Percentiles rank a stretch among this genome's conserved stretches.
Evolutionary conservation across 2,113 vertebrate species (phyloP).

Genomic region (Baryphthengus martii): DNA sequence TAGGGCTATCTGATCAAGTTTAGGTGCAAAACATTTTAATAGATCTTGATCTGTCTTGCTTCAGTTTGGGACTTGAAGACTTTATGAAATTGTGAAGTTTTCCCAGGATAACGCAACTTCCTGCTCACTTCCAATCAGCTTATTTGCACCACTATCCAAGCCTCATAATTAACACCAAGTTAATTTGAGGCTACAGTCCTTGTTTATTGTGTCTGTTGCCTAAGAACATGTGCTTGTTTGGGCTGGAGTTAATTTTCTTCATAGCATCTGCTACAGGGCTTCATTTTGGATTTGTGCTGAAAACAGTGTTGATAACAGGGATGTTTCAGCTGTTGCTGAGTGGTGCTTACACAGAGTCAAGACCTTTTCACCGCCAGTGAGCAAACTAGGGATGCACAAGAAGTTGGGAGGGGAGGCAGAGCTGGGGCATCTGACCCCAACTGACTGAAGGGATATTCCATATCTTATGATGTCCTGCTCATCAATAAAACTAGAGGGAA

Average conservation of each 20-base stretch:
- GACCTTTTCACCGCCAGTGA: not conserved
- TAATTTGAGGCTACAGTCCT: not conserved
- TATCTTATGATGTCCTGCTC: too few species aligned
- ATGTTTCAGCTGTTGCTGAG: not conserved
- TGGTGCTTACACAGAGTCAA: not conserved
- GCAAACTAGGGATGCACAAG: not conserved
- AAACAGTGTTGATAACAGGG: not conserved
- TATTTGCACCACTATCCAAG: not conserved
- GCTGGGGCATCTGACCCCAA: not conserved
- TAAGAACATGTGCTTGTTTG: not conserved
- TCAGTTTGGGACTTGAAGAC: not conserved
- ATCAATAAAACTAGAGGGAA: not conserved
- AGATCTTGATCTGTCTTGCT: not conserved
- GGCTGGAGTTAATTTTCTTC: not conserved
- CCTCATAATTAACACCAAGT: not conserved
- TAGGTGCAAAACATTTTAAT: not conserved
- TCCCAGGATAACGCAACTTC: not conserved
- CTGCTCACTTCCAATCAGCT: not conserved
- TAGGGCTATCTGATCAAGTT: not conserved
- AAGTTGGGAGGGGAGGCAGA: too few species aligned
- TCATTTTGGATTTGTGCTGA: not conserved
- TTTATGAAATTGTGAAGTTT: not conserved
- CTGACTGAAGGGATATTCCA: not conserved
- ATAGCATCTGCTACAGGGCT: rapidly evolving
- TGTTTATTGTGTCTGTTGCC: not conserved